A percentile compares a stretch with the other conserved stretches of the same genome.
Evolutionary conservation across 2,113 vertebrate genomes (phyloP).

Genomic region (Trematomus loennbergii): DNA sequence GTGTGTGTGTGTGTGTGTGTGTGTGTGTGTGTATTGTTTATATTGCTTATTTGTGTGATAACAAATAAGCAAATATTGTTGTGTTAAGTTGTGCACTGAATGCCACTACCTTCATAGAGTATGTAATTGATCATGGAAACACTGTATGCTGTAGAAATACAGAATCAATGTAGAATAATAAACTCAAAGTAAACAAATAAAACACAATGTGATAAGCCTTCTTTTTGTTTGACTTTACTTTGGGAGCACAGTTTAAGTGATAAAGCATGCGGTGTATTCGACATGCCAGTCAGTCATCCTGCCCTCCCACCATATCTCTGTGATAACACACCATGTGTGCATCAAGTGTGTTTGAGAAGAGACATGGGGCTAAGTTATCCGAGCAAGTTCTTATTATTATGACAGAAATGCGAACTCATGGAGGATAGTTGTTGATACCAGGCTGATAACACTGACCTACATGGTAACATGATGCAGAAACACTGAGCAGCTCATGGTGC

Average conservation of each 20-base stretch:
- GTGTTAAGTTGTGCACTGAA: neutral
- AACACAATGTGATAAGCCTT: neutral
- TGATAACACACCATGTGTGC: slow-evolving; percentile 33
- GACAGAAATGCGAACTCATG: no score
- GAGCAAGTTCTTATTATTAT: slow-evolving; percentile 6
- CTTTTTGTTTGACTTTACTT: neutral
- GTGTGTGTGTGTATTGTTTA: neutral
- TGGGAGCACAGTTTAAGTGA: neutral
- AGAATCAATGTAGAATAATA: neutral
- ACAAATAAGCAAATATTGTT: neutral
- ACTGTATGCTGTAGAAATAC: neutral
- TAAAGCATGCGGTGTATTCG: neutral
- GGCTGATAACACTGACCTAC: neutral
- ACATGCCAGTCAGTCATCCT: slow-evolving; percentile 28
- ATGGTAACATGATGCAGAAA: neutral
- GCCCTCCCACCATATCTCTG: slow-evolving; percentile 28
- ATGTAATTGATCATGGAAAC: neutral
- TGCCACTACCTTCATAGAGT: neutral
- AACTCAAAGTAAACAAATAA: neutral
- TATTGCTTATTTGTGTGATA: neutral
- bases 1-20: slow-evolving; percentile 12
- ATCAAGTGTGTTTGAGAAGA: slow-evolving; percentile 36
- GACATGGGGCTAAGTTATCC: slow-evolving; percentile 38
- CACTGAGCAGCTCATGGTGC: neutral
- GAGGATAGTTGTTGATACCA: no score